phyloP scores from a whole-genome alignment of 2,113 vertebrate genomes.

The Lophius piscatorius region DNA sequence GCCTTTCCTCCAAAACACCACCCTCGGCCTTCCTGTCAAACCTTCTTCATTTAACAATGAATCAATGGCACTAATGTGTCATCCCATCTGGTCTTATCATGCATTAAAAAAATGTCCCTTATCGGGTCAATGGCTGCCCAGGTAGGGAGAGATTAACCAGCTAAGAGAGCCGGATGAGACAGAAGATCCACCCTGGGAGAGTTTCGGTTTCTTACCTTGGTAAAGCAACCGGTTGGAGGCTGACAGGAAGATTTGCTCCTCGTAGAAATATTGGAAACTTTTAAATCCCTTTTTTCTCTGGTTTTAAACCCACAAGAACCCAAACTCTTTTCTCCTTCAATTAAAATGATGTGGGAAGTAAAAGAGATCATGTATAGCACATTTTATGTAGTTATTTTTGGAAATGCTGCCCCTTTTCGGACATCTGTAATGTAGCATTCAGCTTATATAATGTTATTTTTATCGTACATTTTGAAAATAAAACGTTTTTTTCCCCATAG shows the following conservation, averaged over 20 bases:
- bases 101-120: conserved; percentile 23
- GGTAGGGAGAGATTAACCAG: conserved; percentile 50
- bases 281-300: too few relatives aligned
- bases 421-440: too few relatives aligned
- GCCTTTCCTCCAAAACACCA: conserved; percentile 45
- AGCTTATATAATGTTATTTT: neutral
- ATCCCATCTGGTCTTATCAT: conserved; percentile 44
- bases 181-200: conserved; percentile 36
- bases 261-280: too few relatives aligned
- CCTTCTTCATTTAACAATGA: conserved; percentile 41
- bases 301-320: too few relatives aligned
- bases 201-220: conserved; percentile 24
- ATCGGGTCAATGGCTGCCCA: conserved; percentile 44
- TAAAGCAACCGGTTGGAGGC: conserved; percentile 16
- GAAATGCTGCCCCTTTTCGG: neutral
- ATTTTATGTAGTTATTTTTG: conserved; percentile 9
- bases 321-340: too few relatives aligned
- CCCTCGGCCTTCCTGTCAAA: conserved; percentile 55
- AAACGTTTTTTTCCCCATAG: too few relatives aligned
- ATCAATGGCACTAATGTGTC: conserved; percentile 66
- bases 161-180: conserved; percentile 48
- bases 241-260: conserved; percentile 34
- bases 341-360: too few relatives aligned
- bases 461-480: too few relatives aligned
- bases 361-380: too few relatives aligned